Evolutionary conservation across 2,888 invertebrate species (phyloP).

Genomic region (Drosophila lutescens): DNA sequence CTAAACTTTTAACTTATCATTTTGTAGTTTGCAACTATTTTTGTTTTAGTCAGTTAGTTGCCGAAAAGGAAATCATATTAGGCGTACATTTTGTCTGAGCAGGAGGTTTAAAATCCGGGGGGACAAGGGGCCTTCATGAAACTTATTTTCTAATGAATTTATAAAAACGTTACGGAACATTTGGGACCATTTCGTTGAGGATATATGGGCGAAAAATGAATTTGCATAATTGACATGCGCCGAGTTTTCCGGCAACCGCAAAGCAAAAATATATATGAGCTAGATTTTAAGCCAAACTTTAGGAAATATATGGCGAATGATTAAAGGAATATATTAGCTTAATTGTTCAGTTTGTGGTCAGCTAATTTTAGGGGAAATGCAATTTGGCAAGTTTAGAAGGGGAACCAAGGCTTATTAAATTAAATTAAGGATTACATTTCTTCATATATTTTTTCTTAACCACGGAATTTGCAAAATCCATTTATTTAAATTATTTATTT

Average conservation of each 20-base stretch:
- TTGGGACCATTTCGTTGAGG: slow-evolving; percentile 59
- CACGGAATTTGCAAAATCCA: too few relatives aligned
- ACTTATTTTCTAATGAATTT: slow-evolving; percentile 68
- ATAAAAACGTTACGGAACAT: slow-evolving; percentile 72
- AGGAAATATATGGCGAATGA: background rate
- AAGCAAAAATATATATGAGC: slow-evolving; percentile 48
- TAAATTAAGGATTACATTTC: too few relatives aligned
- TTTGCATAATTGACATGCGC: slow-evolving; percentile 74
- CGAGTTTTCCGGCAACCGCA: slow-evolving; percentile 14
- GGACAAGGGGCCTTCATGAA: slow-evolving; percentile 6
- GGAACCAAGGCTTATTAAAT: too few relatives aligned
- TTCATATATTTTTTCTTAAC: too few relatives aligned
- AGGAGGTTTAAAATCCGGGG: slow-evolving; percentile 1
- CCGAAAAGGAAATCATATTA: slow-evolving; percentile 61
- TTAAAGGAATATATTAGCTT: slow-evolving; percentile 10
- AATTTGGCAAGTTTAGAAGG: background rate
- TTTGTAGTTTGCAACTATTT: slow-evolving; percentile 55
- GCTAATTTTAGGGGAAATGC: slow-evolving; percentile 31
- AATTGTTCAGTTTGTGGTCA: slow-evolving; percentile 44
- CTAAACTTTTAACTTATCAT: slow-evolving; percentile 57
- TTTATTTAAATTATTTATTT: too few relatives aligned
- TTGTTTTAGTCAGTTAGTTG: slow-evolving; percentile 3
- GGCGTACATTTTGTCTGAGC: slow-evolving; percentile 49
- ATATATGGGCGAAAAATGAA: slow-evolving; percentile 61
- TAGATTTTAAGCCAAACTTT: slow-evolving; percentile 13